Percentiles rank a stretch among this genome's conserved stretches.
Conservation (phyloP, 2,113 vertebrate species). For the Excalfactoria chinensis region DNA sequence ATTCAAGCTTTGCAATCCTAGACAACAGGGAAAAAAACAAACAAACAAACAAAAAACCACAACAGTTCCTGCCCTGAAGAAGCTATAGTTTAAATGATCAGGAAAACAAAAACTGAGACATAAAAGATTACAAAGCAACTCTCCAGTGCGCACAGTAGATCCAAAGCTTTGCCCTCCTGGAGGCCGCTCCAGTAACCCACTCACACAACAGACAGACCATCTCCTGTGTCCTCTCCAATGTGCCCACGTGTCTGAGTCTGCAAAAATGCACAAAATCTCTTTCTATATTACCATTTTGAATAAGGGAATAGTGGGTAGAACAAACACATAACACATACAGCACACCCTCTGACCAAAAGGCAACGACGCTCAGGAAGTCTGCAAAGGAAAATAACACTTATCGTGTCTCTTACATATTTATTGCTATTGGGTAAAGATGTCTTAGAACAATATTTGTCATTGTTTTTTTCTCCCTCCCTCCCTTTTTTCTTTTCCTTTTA, state of each 20-base stretch:
- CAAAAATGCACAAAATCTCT: rapidly evolving
- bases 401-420: background rate
- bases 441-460: background rate
- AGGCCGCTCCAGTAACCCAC: background rate
- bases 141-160: background rate
- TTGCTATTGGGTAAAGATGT: background rate
- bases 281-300: background rate
- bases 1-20: background rate
- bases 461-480: too few relatives aligned
- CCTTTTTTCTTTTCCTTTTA: background rate
- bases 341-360: background rate
- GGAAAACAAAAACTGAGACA: background rate
- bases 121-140: background rate
- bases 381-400: background rate
- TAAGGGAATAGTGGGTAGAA: background rate
- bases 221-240: background rate
- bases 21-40: too few relatives aligned
- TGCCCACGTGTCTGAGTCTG: background rate
- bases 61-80: background rate
- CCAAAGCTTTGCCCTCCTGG: background rate
- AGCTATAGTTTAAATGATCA: background rate
- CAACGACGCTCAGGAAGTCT: background rate
- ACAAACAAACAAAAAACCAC: background rate
- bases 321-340: background rate
- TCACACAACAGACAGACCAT: background rate